Base-by-base conservation (phyloP, 1,140 invertebrate genomes). In the Calliphora vicina region DNA sequence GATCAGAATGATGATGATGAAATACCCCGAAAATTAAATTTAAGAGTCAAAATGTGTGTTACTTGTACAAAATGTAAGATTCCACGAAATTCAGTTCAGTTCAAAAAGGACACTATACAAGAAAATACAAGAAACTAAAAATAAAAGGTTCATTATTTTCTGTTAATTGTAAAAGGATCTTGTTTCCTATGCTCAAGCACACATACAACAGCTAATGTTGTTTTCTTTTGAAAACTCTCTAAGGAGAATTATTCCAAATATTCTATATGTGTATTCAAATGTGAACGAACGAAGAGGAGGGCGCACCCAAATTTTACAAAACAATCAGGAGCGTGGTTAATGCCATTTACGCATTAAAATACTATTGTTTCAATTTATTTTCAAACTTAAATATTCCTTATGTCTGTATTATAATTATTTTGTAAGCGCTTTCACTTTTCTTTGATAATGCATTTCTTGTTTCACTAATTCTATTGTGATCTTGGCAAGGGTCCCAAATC, bases 11-110 rank as follows among this genome's bases (percentile, higher is more conserved):
- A 67, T 78, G 42, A 78, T 78, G 74, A 78, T 78, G 74, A 78
- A 78, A 78, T 78, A 78, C 74, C 74, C 35, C 74, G 74, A 67
- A 78, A 78, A 78, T 78, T 78, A 13, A 43, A 78, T 78, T 78
- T 78, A 78, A 43, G 42, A 78, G 74, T 78, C 74, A 78, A 78
- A 78, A 78, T 45, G 74, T 78, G 3, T 35, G 26, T 35, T 43
- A 5, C 20, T 25, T 20, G 74, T 42, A 43, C 74, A 43, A 23
- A 43, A n/a, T 78, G 74, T 78, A 78, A 78, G 42, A 78, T 78
- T 78, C 74, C 27, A 78, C 74, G 74, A 78, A 78, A 43, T 78
- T 20, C 23, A 78, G n/a, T 35, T 13, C 6, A 78, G n/a, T 35
- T 13, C 6, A 78, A 76, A 78, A 42, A 78, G 25, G 25, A 78